Evolutionary conservation across 2,797 vertebrate genomes (phyloP).

Genomic region (Tenualosa ilisha): DNA sequence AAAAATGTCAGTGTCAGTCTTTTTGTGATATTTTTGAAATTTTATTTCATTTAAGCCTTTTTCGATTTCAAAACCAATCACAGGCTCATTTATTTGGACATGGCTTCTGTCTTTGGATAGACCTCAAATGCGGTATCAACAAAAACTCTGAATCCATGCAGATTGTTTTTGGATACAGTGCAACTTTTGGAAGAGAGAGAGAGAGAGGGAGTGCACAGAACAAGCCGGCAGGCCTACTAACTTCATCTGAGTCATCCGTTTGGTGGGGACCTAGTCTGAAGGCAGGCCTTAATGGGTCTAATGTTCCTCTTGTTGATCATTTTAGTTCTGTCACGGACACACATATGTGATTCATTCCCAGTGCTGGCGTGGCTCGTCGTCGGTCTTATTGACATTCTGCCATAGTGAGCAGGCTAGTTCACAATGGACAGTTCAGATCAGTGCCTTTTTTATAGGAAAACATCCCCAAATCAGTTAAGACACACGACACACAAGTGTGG

Average conservation of each 20-base stretch:
- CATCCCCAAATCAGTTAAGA: not conserved
- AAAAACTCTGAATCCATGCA: not conserved
- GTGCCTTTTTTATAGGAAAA: not conserved
- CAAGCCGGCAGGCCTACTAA: not conserved
- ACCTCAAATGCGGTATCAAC: not conserved
- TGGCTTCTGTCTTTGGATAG: constrained; percentile 50
- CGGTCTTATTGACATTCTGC: not conserved
- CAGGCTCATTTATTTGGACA: constrained; percentile 25
- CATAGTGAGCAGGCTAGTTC: not conserved
- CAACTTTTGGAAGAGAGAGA: not conserved
- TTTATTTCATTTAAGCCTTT: not conserved
- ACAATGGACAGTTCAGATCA: not conserved
- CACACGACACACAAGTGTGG: not conserved
- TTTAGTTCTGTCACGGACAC: not conserved
- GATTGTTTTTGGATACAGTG: not conserved
- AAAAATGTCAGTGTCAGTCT: not conserved
- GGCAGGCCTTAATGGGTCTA: not conserved
- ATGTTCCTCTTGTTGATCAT: not conserved
- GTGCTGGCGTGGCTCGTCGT: not conserved
- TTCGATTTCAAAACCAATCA: not conserved
- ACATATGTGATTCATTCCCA: not conserved
- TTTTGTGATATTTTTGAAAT: not conserved
- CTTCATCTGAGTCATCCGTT: constrained; percentile 5
- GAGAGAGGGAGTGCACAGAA: not conserved
- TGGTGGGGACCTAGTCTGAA: not conserved